These are phyloP conservation scores for Nothobranchius kuhntae DNA, from an alignment of 2,113 vertebrate genomes.

Conservation along the genomic window DNA sequence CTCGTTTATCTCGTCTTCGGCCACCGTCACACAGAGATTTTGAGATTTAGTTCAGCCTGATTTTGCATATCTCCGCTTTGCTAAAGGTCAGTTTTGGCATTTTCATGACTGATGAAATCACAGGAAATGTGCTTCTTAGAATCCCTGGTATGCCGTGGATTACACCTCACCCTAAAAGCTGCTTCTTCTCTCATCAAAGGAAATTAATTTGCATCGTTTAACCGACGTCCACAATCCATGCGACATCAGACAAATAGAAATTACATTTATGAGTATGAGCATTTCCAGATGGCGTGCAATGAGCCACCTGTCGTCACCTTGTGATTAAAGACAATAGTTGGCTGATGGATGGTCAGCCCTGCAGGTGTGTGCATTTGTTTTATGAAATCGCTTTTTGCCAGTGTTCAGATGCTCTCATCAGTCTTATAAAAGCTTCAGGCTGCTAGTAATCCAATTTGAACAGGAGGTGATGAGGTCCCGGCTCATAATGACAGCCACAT, in stretches of 20 bases:
- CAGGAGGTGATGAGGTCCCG: slow-evolving; percentile 21
- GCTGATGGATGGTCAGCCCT: slow-evolving; percentile 43
- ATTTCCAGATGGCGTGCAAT: neutral
- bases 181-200: slow-evolving; percentile 2
- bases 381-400: slow-evolving; percentile 18
- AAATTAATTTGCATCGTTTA: neutral
- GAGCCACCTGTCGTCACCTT: slow-evolving; percentile 14
- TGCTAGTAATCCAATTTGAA: slow-evolving; percentile 43
- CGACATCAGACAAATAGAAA: too few relatives aligned
- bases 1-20: neutral
- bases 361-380: slow-evolving; percentile 14
- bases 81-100: slow-evolving; percentile 12
- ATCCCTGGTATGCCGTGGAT: neutral
- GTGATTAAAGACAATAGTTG: slow-evolving; percentile 38
- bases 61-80: neutral
- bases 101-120: slow-evolving; percentile 5
- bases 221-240: too few relatives aligned
- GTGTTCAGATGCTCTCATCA: slow-evolving; percentile 32
- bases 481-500: slow-evolving; percentile 35
- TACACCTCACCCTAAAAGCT: neutral
- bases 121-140: neutral
- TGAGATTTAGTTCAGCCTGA: slow-evolving; percentile 3
- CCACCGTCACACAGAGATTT: neutral
- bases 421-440: slow-evolving; percentile 47
- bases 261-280: neutral